A percentile compares a stretch with the other conserved stretches of the same genome.
These are phyloP conservation scores for Brachycybe producta DNA, from an alignment of 2,888 invertebrate species.

Conservation along the genomic window DNA sequence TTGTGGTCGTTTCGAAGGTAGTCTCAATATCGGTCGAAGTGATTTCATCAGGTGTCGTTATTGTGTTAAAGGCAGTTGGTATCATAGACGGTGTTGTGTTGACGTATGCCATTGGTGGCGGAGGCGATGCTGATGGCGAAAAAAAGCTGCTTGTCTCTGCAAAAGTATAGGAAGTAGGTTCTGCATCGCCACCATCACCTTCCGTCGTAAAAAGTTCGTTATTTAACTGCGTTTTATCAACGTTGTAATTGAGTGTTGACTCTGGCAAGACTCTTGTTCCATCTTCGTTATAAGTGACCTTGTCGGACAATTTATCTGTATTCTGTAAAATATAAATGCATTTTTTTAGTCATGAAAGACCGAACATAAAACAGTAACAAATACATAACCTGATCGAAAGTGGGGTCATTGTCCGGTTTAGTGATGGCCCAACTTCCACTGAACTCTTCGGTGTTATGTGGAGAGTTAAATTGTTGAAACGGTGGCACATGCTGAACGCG, in stretches of 20 bases:
- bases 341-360: too few relatives aligned
- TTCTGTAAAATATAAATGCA: too few relatives aligned
- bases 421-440: background rate
- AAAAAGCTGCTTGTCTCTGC: too few relatives aligned
- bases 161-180: background rate
- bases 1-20: too few relatives aligned
- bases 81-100: background rate
- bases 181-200: too few relatives aligned
- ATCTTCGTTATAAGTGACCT: background rate
- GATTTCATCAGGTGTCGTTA: background rate
- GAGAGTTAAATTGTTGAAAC: background rate
- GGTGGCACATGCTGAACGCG: background rate
- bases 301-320: background rate
- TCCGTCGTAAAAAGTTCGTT: too few relatives aligned
- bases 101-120: background rate
- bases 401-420: background rate
- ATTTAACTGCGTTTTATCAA: background rate
- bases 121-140: background rate
- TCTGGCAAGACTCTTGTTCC: constrained; percentile 7
- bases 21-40: too few relatives aligned
- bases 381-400: too few relatives aligned
- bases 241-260: constrained; percentile 1
- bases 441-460: background rate
- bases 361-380: too few relatives aligned
- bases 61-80: background rate